phyloP scores from a whole-genome alignment of 2,113 vertebrate genomes.

The Chlorocebus sabaeus region DNA sequence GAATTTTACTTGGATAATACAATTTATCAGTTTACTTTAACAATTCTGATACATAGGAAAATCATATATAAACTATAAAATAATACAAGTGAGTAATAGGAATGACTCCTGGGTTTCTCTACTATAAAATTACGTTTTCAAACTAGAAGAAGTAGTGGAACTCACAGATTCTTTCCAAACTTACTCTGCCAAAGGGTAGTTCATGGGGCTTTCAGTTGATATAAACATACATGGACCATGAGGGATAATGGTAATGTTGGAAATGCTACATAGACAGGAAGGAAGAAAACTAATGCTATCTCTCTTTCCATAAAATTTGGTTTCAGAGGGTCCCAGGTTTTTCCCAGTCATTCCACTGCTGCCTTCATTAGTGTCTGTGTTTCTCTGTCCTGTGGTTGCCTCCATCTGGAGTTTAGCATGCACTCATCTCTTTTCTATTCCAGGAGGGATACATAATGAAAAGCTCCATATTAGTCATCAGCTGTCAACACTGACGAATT shows the following conservation, averaged over 20 bases:
- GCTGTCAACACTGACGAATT: constrained; percentile 79
- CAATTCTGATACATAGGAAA: neutral
- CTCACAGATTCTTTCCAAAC: neutral
- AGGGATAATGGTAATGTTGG: neutral
- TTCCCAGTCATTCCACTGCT: neutral
- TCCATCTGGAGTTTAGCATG: constrained; percentile 71
- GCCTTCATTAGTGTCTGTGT: neutral
- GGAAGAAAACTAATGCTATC: neutral
- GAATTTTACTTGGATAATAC: neutral
- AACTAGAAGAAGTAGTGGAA: neutral
- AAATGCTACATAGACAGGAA: neutral
- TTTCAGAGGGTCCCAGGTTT: neutral
- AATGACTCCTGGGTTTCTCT: neutral
- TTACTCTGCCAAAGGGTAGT: neutral
- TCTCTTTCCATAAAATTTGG: constrained; percentile 18
- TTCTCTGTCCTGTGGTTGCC: neutral
- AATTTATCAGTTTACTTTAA: neutral
- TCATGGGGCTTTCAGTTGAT: neutral
- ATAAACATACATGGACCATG: neutral
- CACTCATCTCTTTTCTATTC: constrained; percentile 72
- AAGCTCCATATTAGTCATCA: constrained; percentile 79
- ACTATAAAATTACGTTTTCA: neutral
- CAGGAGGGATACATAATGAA: constrained; percentile 68
- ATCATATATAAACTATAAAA: neutral
- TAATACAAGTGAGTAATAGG: neutral